These are phyloP conservation scores for Oreochromis spilurus DNA, from an alignment of 2,113 vertebrate species.

Conservation along the genomic window DNA sequence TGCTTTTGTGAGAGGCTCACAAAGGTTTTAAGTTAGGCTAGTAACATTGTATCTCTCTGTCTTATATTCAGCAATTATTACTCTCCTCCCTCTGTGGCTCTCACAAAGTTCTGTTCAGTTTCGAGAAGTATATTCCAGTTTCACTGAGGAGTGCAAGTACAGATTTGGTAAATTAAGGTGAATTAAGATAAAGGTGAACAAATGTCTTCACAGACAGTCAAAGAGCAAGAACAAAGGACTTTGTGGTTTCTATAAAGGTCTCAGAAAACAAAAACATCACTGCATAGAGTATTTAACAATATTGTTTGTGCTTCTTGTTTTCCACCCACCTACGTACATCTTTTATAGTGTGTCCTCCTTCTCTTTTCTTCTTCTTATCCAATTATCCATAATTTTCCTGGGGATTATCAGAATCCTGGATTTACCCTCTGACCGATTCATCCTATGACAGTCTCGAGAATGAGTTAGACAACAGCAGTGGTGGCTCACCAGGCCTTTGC, in stretches of 20 bases:
- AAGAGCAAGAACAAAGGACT: not conserved
- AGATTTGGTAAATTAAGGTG: not conserved
- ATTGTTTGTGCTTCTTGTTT: not conserved
- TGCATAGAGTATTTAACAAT: not conserved
- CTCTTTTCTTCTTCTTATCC: not conserved
- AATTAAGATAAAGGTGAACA: not conserved
- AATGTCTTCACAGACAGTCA: not conserved
- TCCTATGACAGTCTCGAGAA: constrained; percentile 95
- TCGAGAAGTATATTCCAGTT: not conserved
- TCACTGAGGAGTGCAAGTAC: not conserved
- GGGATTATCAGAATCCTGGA: constrained; percentile 73
- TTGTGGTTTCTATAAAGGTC: not conserved
- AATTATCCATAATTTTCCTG: not conserved
- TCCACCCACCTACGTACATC: not conserved
- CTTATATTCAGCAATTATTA: not conserved
- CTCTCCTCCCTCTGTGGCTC: not conserved
- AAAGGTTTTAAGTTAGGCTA: not conserved
- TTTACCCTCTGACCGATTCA: constrained; percentile 85
- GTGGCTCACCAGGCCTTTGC: constrained; percentile 72
- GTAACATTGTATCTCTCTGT: not conserved
- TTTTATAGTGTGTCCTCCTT: not conserved
- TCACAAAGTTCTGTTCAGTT: not conserved
- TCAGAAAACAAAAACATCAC: not conserved
- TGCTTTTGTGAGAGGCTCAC: not conserved
- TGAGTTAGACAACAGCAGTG: constrained; percentile 73